phyloP scores from a whole-genome alignment of 2,113 vertebrate species.

The Oenanthe oenanthe region DNA sequence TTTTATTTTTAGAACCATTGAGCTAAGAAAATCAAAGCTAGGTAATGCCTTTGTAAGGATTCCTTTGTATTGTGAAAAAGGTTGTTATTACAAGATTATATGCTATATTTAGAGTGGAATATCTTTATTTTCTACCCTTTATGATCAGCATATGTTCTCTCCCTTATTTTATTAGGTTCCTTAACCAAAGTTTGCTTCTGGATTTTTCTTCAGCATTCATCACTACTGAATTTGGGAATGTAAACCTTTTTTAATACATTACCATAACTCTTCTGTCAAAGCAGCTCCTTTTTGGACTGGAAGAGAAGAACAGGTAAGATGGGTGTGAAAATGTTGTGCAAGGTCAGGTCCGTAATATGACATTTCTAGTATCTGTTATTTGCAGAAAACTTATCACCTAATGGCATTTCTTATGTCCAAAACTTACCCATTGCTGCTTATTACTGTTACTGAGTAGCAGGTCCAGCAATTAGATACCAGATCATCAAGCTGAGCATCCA shows the following conservation, averaged over 20 bases:
- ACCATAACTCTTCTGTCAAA: neutral
- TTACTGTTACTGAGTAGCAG: neutral
- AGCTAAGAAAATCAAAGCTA: neutral
- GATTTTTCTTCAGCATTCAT: neutral
- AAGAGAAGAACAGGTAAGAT: neutral
- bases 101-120: neutral
- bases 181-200: neutral
- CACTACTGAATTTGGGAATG: neutral
- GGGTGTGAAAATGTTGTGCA: neutral
- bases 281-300: neutral
- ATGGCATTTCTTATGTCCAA: neutral
- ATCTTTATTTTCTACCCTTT: neutral
- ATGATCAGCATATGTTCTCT: neutral
- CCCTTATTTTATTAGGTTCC: neutral
- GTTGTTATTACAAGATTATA: neutral
- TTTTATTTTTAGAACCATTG: neutral
- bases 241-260: neutral
- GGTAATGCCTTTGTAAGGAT: neutral
- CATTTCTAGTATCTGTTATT: neutral
- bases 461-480: neutral
- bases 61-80: neutral
- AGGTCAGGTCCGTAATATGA: neutral
- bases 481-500: neutral
- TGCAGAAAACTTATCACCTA: fast-evolving
- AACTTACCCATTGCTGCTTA: neutral